phyloP scores from a whole-genome alignment of 2,888 invertebrate genomes.

The Agonopterix arenella region DNA sequence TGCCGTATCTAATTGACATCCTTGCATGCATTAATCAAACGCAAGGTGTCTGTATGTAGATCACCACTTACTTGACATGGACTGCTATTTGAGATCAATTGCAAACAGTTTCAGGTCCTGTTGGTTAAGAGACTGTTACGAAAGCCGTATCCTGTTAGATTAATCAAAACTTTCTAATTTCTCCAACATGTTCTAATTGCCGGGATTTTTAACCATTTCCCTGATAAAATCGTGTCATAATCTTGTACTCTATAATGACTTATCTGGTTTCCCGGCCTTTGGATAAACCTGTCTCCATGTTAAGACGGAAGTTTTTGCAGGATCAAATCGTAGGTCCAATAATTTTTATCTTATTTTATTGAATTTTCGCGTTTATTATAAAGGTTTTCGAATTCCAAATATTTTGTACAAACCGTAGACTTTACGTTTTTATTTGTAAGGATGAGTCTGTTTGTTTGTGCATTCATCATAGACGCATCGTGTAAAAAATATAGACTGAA shows the following conservation, averaged over 20 bases:
- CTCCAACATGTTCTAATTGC: background rate
- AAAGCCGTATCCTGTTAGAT: slow-evolving; percentile 46
- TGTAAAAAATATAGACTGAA: too few species aligned
- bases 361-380: too few species aligned
- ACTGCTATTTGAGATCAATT: background rate
- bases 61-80: background rate
- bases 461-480: too few species aligned
- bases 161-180: slow-evolving; percentile 3
- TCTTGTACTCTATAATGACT: background rate
- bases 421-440: too few species aligned
- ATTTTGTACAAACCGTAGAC: too few species aligned
- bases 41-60: slow-evolving; percentile 25
- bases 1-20: slow-evolving; percentile 63
- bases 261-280: too few species aligned
- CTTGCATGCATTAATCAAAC: slow-evolving; percentile 55
- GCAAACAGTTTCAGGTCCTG: background rate
- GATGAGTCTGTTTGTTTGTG: too few species aligned
- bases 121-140: slow-evolving; percentile 13
- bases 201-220: background rate
- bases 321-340: background rate
- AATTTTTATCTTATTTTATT: background rate
- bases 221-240: too few species aligned
- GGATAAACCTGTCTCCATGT: too few species aligned
- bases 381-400: too few species aligned
- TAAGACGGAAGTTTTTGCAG: too few species aligned